Evolutionary conservation across 1,140 invertebrate genomes (phyloP), one percentile per base, ranked within the genome.

Genomic region (Glomeris maerens): DNA sequence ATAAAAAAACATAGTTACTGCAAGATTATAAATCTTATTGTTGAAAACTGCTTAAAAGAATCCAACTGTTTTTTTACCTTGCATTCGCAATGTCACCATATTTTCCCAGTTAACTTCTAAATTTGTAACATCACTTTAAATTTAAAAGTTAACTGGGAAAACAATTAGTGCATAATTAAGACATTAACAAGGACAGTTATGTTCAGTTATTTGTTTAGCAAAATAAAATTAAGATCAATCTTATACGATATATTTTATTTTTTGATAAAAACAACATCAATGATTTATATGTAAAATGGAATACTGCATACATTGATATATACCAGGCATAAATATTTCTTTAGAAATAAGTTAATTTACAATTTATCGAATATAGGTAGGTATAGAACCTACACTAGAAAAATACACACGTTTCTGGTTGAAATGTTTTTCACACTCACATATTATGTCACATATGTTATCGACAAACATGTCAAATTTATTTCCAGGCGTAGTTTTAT

Each of bases 291-390:
- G 20, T 36, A 36, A 36, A 13, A 13, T 20, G 20, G 10, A 13
- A 36, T 36, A n/a, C 31, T 36, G 31, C 31, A 36, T 20, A 36
- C 31, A n/a, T 36, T 36, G 31, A 36, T 36, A 36, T 36, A 36
- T 13, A 13, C 31, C 13, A 36, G 20, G 10, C 31, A 36, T 36
- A 36, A n/a, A 36, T 20, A 36, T 36, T 13, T 36, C 13, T 36
- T 20, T 36, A n/a, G n/a, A n/a, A n/a, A n/a, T n/a, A n/a, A n/a
- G n/a, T n/a, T n/a, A n/a, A n/a, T n/a, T n/a, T n/a, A n/a, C n/a
- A n/a, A n/a, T n/a, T n/a, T n/a, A n/a, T n/a, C n/a, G n/a, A n/a
- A n/a, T n/a, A n/a, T n/a, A n/a, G n/a, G n/a, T n/a, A n/a, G n/a
- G n/a, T n/a, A n/a, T n/a, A n/a, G n/a, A n/a, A n/a, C n/a, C n/a